phyloP scores from a whole-genome alignment of 2,113 vertebrate genomes.

The Thalassarche chlororhynchos region DNA sequence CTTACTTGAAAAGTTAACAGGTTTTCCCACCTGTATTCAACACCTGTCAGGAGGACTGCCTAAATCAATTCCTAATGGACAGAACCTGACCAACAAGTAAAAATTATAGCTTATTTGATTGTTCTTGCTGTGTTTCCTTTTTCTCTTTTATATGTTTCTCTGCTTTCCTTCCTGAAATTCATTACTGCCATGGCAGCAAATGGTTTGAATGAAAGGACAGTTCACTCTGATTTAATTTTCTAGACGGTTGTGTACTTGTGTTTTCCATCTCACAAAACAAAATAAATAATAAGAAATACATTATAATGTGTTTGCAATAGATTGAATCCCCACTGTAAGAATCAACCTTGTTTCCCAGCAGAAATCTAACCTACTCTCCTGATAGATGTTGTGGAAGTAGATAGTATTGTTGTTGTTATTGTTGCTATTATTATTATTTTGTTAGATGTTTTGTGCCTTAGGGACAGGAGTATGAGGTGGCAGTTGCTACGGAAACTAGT shows the following conservation, averaged over 20 bases:
- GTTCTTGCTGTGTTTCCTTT: background rate
- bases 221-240: background rate
- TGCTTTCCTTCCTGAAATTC: background rate
- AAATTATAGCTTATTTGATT: background rate
- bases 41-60: background rate
- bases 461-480: conserved; percentile 3
- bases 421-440: conserved; percentile 29
- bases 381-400: background rate
- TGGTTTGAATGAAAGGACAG: background rate
- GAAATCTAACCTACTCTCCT: background rate
- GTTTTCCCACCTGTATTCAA: conserved; percentile 2
- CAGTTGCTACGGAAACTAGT: conserved; percentile 73
- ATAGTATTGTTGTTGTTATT: background rate
- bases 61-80: background rate
- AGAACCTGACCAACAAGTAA: background rate
- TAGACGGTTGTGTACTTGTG: background rate
- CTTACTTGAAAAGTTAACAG: background rate
- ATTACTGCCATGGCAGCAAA: background rate
- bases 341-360: conserved; percentile 3
- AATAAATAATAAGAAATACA: background rate
- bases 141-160: background rate
- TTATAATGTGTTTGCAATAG: background rate
- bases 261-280: background rate
- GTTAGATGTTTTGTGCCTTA: conserved; percentile 43
- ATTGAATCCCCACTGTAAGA: background rate